These are phyloP conservation scores for Drosophila rubida DNA, from an alignment of 2,888 invertebrate genomes.

Conservation along the genomic window DNA sequence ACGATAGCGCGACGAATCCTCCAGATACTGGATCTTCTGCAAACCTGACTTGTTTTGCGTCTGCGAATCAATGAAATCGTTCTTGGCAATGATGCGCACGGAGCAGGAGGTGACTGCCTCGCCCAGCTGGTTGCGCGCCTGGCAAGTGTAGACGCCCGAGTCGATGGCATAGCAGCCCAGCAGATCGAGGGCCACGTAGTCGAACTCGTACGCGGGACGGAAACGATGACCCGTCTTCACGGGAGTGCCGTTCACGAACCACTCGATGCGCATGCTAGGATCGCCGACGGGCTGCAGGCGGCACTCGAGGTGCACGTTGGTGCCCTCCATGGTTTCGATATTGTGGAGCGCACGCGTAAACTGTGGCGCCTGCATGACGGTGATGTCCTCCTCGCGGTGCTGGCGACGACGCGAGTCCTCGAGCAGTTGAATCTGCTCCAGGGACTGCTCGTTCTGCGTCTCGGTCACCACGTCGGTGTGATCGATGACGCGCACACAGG, in stretches of 20 bases:
- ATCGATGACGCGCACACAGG: conserved; percentile 94
- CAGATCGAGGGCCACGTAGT: conserved; percentile 98
- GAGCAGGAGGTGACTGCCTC: conserved; percentile 97
- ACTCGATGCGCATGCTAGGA: conserved; percentile 96
- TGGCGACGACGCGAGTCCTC: conserved; percentile 92
- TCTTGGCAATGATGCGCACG: conserved; percentile 94
- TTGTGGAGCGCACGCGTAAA: conserved; percentile 95
- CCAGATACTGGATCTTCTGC: conserved; percentile 96
- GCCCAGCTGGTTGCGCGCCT: conserved; percentile 96
- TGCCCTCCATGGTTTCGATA: conserved; percentile 95
- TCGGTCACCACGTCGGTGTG: conserved; percentile 93
- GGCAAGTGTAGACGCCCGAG: conserved; percentile 97
- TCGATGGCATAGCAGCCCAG: conserved; percentile 98
- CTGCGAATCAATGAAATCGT: conserved; percentile 94
- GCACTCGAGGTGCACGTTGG: conserved; percentile 96
- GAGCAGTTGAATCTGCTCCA: conserved; percentile 95
- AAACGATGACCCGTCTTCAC: conserved; percentile 97
- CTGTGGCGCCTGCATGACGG: conserved; percentile 93
- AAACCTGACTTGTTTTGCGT: conserved; percentile 96
- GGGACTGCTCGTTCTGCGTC: conserved; percentile 95
- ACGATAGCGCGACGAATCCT: conserved; percentile 94
- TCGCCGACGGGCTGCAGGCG: conserved; percentile 96
- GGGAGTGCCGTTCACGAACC: conserved; percentile 98
- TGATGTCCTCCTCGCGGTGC: conserved; percentile 92
- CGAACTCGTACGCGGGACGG: conserved; percentile 98